phyloP scores from a whole-genome alignment of 37 sponge, comb jelly and placozoan genomes.

The Chondrosia reniformis region DNA sequence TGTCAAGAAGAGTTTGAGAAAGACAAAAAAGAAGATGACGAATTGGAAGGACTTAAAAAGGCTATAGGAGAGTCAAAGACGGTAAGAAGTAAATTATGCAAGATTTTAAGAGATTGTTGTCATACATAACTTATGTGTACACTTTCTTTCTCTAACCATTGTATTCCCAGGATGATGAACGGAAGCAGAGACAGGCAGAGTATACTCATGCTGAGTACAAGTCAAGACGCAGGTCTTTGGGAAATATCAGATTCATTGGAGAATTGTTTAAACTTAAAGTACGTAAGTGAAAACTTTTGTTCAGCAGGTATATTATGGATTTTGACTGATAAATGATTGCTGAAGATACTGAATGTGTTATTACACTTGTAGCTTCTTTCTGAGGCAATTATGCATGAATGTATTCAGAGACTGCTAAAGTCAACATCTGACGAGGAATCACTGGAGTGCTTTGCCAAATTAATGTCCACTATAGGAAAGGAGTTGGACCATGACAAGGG shows the following conservation, averaged over 20 bases:
- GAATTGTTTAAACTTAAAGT: conserved; percentile 82
- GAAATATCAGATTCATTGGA: conserved; percentile 87
- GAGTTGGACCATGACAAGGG: conserved; percentile 67
- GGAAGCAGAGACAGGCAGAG: conserved; percentile 36
- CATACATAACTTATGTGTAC: too few relatives aligned
- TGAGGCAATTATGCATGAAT: conserved; percentile 86
- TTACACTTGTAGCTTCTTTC: conserved; percentile 50
- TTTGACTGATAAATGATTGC: neutral
- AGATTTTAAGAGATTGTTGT: too few relatives aligned
- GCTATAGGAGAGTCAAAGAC: conserved; percentile 47
- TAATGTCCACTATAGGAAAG: conserved; percentile 82
- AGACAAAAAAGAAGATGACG: conserved; percentile 73
- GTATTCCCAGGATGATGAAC: conserved; percentile 57
- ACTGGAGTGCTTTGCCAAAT: conserved; percentile 70
- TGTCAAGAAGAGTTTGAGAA: conserved; percentile 90
- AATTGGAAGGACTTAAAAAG: conserved; percentile 25
- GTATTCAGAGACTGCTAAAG: conserved; percentile 57
- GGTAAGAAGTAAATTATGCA: conserved; percentile 44
- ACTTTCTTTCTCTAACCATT: too few relatives aligned
- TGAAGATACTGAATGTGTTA: neutral
- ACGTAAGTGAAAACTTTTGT: neutral
- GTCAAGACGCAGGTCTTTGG: conserved; percentile 60
- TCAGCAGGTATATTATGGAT: neutral
- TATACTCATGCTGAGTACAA: conserved; percentile 17
- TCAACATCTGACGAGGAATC: conserved; percentile 69